Base-by-base conservation (phyloP, 2,113 vertebrate species). In the Oryctolagus cuniculus region DNA sequence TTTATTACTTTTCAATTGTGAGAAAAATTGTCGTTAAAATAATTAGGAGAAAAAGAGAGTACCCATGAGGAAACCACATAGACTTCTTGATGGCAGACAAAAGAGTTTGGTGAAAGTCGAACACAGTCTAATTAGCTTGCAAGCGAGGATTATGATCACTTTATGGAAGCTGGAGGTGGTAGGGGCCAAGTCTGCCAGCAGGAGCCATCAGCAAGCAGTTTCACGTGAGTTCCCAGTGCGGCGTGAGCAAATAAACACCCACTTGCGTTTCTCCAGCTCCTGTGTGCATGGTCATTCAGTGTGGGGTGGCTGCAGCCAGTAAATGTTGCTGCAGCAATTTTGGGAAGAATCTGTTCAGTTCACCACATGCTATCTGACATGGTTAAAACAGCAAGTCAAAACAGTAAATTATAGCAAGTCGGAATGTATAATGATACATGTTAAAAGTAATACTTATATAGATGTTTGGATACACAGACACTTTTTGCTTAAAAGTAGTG, bases 311-410 rank as follows among this genome's bases (percentile, higher is more conserved):
- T 10, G 0, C 58, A 44, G 38, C 63, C 21, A 66, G 3, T 53
- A 61, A 63, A 25, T 80, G 8, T 12, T 63, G 51, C 67, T 87
- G 55, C 17, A 80, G 55, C 25, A 75, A 17, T 61, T 82, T 86
- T 3, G 22, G 38, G n/a, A 91, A 69, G 31, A 58, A 55, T 55
- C 16, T 81, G 27, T 27, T n/a, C 66, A 70, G 22, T 58, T 78
- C 8, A 44, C 19, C 27, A 77, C 31, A 24, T 36, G 29, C 55
- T 88, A 13, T 64, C 9, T 34, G 64, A 69, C 63, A 81, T 85
- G 93, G 87, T 75, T 81, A 87, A 89, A 67, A 44, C 44, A 89
- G 85, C 51, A 75, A 25, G 5, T 90, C 74, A 64, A 64, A 80
- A 73, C 58, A 78, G 22, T 94, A 83, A 84, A 77, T 22, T 44